Evolutionary conservation across 2,888 invertebrate genomes (phyloP), one percentile per base, ranked within the genome.

Genomic region (Auanema freiburgensis): DNA sequence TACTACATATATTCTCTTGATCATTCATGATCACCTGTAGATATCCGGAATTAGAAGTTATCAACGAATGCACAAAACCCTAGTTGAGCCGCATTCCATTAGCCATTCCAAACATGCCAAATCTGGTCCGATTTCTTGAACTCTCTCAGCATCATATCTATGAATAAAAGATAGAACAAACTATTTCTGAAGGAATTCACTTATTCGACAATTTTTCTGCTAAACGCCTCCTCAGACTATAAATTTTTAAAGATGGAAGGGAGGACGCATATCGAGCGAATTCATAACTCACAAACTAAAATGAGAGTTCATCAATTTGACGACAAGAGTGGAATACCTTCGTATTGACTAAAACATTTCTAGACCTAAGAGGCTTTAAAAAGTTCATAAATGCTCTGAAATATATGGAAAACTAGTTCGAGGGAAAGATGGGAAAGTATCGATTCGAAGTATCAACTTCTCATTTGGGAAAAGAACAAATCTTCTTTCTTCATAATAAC

Each of bases 101-200:
- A 80, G 61, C 81, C 81, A 81, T 62, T 82, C 80, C 8, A 82
- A 65, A 56, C 80, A 81, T 1, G 81, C 78, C 24, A 82, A 65
- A 57, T 81, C 81, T 0, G 81, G 81, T 5, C 81, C 81, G 43
- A 81, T 66, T 53, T 70, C 69, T 6, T 69, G 54, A 3, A 77
- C 76, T 21, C 79, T 68, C 14, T 78, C 65, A 16, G 67, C 71
- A 23, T 76, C 63, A 69, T 69, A 82, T 51, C 77, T 80, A 33
- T 33, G 33, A 33, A 33, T 33, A 33, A 33, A 33, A 33, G 3
- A 33, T 33, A 33, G 8, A 33, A 33, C 18, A 52, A n/a, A 8
- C 33, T 5, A 33, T 33, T 33, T 33, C 33, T 8, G 8, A 33
- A 33, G 33, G 33, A 24, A 53, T 63, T 49, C 14, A 70, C 72